Conservation (phyloP, 1,140 invertebrate genomes). For the Drosophila cardini region DNA sequence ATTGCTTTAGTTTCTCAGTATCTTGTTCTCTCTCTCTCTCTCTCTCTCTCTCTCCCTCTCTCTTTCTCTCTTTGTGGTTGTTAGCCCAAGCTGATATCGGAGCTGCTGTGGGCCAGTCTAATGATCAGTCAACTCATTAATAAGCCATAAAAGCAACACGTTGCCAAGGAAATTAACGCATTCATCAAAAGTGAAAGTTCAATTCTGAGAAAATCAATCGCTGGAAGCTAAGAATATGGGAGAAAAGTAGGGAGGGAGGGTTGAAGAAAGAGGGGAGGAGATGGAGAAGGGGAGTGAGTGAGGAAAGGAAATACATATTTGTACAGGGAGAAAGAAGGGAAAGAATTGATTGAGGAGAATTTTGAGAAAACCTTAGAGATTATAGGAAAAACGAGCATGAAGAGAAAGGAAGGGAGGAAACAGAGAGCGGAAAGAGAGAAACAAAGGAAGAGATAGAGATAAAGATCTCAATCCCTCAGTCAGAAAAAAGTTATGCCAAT, state of each 20-base stretch:
- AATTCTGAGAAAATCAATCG: not conserved
- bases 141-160: conserved; percentile 78
- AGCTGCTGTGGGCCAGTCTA: conserved; percentile 60
- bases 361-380: no score
- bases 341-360: no score
- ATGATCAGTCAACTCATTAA: conserved; percentile 76
- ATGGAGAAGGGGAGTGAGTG: not conserved
- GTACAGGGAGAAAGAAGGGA: no score
- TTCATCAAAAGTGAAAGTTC: conserved; percentile 62
- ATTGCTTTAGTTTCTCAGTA: conserved; percentile 38
- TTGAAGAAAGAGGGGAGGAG: not conserved
- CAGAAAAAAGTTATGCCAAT: not conserved
- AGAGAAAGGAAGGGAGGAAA: not conserved
- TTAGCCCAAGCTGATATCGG: conserved; percentile 35
- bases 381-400: no score
- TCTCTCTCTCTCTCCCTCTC: not conserved
- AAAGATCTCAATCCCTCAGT: no score
- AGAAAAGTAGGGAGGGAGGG: not conserved
- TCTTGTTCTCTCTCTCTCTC: conserved; percentile 12
- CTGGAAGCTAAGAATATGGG: not conserved
- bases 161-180: conserved; percentile 47
- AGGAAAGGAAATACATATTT: no score
- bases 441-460: no score
- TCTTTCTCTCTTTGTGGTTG: not conserved
- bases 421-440: not conserved